Conservation (phyloP, 2,797 vertebrate genomes). For the Ceryle rudis region DNA sequence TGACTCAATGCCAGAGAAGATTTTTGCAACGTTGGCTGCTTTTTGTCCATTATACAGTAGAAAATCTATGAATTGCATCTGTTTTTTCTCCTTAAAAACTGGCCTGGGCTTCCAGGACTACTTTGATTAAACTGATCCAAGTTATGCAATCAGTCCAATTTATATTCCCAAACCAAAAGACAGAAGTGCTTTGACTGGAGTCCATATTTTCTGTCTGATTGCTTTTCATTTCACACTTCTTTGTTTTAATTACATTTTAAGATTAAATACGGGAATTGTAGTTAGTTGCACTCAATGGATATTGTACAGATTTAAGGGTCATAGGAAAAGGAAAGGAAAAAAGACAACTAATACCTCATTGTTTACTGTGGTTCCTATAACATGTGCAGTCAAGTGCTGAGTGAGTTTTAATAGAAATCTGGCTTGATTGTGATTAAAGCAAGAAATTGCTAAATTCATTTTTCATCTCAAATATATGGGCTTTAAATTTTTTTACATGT, state of each 20-base stretch:
- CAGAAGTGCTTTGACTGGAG: not conserved
- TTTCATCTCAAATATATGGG: not conserved
- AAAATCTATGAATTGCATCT: not conserved
- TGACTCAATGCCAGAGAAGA: not conserved
- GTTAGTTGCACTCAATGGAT: conserved; percentile 35
- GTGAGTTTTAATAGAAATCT: conserved; percentile 46
- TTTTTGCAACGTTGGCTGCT: not conserved
- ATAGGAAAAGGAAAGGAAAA: conserved; percentile 27
- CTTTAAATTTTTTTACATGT: not conserved
- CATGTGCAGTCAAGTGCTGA: not conserved
- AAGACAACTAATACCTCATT: conserved; percentile 1
- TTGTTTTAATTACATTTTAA: conserved; percentile 72
- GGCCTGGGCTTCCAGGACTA: not conserved
- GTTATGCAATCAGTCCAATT: not conserved
- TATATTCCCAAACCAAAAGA: conserved; percentile 33
- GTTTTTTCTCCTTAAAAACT: not conserved
- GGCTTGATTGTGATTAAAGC: conserved; percentile 27
- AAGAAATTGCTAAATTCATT: conserved; percentile 25
- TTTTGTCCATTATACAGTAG: not conserved
- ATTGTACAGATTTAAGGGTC: conserved; percentile 48
- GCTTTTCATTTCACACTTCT: conserved; percentile 73
- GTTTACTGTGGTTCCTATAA: conserved; percentile 6
- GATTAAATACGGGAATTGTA: conserved; percentile 32
- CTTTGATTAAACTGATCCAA: not conserved
- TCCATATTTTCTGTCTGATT: conserved; percentile 52